Conservation (phyloP, 2,113 vertebrate species). For the Gulo gulo region DNA sequence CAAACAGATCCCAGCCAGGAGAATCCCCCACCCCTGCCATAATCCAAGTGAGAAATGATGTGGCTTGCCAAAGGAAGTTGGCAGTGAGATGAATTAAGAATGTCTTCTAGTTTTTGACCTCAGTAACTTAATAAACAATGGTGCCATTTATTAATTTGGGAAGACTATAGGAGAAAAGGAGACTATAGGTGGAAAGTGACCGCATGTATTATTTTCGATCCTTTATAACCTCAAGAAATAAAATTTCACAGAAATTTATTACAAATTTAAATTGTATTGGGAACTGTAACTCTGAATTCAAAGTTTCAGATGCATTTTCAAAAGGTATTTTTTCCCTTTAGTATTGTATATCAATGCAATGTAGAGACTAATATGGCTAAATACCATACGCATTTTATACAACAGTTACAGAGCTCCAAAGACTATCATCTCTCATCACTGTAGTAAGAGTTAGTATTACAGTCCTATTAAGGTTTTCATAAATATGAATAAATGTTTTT, state of each 20-base stretch:
- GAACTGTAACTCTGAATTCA: not conserved
- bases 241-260: not conserved
- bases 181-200: not conserved
- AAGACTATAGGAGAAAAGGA: not conserved
- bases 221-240: not conserved
- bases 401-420: not conserved
- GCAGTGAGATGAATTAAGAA: not conserved
- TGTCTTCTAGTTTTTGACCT: not conserved
- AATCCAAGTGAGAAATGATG: not conserved
- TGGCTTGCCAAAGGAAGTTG: not conserved
- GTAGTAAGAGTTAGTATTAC: not conserved
- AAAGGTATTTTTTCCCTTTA: not conserved
- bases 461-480: not conserved
- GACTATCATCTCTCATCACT: not conserved
- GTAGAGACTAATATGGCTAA: not conserved
- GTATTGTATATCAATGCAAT: not conserved
- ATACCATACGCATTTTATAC: not conserved
- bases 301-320: not conserved
- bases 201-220: not conserved
- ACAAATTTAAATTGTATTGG: not conserved
- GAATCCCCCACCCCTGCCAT: not conserved
- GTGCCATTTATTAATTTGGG: not conserved
- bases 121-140: not conserved
- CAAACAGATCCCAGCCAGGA: not conserved
- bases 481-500: not conserved